Base-by-base conservation (phyloP, 2,797 vertebrate species). In the Hippoglossus hippoglossus region DNA sequence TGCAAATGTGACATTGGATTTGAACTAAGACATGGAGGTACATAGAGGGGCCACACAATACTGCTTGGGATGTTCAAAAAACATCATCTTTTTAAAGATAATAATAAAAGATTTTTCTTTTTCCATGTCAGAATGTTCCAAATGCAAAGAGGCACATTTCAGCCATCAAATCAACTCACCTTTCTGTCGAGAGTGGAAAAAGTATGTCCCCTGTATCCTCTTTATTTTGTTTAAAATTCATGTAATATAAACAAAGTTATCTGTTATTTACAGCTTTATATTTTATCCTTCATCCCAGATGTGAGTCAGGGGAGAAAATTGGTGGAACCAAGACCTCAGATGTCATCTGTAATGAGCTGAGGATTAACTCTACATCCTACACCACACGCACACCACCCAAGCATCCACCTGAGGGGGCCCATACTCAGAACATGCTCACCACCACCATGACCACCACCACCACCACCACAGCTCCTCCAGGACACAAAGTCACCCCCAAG, bases 1-100 rank as follows among this genome's bases (percentile, higher is more conserved):
- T 95, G 94, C 49, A 13, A 47, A 41, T 94, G 94, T 71, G 0
- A 13, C 0, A 0, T 0, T 5, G 93, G 92, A n/a, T 91, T 36
- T 67, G 92, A 49, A 67, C 1, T 59, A 10, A 28, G 3, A 8
- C 0, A 0, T 1, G 2, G 0, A 76, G 81, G 92, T 94, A 89
- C 12, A 21, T 7, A 39, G 1, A 19, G 3, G 5, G 3, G 57
- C 59, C 34, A 62, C 39, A 61, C 13, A 49, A 12, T 9, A 49
- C 24, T 28, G 13, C 18, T 59, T 59, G 3, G 3, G n/a, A 19
- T 15, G 47, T 61, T 10, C 36, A 9, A 18, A 62, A 46, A 2
- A 66, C 19, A 58, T 11, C 1, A 2, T 11, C 2, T n/a, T 47
- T 73, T 21, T 28, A 67, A 36, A 46, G 46, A 5, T 3, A 46